phyloP scores from a whole-genome alignment of 2,888 invertebrate species.

The Brachylomia viminalis region DNA sequence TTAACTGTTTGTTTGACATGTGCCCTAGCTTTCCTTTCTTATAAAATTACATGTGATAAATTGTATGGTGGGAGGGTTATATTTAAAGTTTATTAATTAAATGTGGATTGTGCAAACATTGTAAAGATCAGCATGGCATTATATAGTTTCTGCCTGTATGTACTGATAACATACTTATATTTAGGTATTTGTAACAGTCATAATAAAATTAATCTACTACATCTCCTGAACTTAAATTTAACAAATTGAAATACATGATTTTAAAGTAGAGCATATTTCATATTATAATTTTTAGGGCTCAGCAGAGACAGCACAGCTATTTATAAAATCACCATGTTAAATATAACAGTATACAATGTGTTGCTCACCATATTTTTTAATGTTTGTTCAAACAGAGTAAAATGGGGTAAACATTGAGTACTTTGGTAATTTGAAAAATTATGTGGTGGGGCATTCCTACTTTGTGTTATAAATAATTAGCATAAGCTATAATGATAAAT shows the following conservation, averaged over 20 bases:
- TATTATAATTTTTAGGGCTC: background rate
- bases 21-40: background rate
- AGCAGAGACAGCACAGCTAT: background rate
- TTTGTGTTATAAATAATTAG: background rate
- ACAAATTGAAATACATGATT: background rate
- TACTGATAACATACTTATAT: too few relatives aligned
- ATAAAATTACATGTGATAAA: background rate
- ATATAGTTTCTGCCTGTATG: background rate
- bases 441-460: background rate
- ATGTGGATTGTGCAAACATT: background rate
- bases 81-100: background rate
- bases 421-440: background rate
- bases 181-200: background rate
- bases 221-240: background rate
- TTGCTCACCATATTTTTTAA: background rate
- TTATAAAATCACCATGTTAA: background rate
- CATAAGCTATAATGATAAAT: conserved; percentile 16
- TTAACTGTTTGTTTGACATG: background rate
- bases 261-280: background rate
- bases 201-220: background rate
- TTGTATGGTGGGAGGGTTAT: background rate
- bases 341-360: background rate
- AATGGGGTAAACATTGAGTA: too few relatives aligned
- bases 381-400: background rate
- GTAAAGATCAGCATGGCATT: background rate